Conservation (phyloP, 2,888 invertebrate genomes). For the Margaritifera margaritifera region DNA sequence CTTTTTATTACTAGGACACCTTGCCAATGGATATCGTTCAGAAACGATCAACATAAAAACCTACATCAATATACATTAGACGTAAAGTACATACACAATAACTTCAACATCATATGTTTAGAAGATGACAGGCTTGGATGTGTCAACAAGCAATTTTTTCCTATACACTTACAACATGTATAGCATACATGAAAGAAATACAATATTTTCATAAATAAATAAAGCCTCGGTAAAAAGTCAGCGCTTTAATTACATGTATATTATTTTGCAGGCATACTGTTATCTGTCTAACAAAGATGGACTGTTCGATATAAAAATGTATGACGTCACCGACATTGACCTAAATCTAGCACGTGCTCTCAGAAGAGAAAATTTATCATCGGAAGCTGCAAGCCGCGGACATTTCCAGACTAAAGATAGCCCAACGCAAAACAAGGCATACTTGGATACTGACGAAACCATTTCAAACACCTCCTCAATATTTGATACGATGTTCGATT, state of each 20-base stretch:
- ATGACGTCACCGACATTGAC: conserved; percentile 59
- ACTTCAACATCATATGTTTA: too few species aligned
- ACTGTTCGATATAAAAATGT: conserved; percentile 54
- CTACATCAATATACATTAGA: too few species aligned
- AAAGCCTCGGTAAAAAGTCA: too few species aligned
- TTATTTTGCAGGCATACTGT: conserved; percentile 45
- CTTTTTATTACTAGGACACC: too few species aligned
- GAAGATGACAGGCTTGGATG: too few species aligned
- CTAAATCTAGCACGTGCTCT: background rate
- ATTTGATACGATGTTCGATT: conserved; percentile 46
- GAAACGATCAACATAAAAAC: too few species aligned
- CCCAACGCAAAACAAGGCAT: background rate
- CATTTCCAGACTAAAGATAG: conserved; percentile 1
- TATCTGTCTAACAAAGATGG: conserved; percentile 51
- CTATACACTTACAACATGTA: too few species aligned
- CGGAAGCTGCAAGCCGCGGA: background rate
- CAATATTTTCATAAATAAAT: too few species aligned
- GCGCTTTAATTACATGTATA: background rate
- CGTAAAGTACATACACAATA: too few species aligned
- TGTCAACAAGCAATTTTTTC: too few species aligned
- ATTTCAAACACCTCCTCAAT: conserved; percentile 25
- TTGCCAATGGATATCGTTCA: too few species aligned
- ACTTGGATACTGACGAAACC: background rate
- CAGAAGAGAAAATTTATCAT: conserved; percentile 1
- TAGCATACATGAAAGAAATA: too few species aligned